Percentiles rank a stretch among this genome's conserved stretches.
Evolutionary conservation across 2,113 vertebrate species (phyloP).

Genomic region (rat (Rattus norvegicus)): DNA sequence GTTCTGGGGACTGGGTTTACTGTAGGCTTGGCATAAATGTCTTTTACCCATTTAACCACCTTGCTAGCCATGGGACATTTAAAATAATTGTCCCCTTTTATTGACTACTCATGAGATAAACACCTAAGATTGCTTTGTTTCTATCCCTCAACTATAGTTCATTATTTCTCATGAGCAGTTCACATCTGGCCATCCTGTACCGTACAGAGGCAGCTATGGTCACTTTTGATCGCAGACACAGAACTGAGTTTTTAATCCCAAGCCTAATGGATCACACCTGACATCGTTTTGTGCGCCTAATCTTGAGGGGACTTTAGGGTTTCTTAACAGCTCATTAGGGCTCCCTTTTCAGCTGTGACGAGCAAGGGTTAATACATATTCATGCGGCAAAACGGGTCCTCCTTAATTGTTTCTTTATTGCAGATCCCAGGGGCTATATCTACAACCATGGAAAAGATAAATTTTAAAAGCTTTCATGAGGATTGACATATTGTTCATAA

Average conservation of each 20-base stretch:
- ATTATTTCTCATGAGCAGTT: neutral
- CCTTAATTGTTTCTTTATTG: constrained; percentile 51
- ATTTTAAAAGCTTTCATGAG: constrained; percentile 62
- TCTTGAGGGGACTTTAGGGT: constrained; percentile 53
- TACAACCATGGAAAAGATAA: constrained; percentile 42
- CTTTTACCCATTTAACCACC: neutral
- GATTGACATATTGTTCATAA: constrained; percentile 62
- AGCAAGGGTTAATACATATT: constrained; percentile 59
- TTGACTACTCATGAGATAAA: constrained; percentile 50
- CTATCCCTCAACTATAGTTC: neutral
- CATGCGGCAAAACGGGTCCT: constrained; percentile 38
- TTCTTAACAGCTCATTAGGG: constrained; percentile 35
- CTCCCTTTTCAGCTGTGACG: neutral
- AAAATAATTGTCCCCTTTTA: constrained; percentile 34
- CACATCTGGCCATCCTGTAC: neutral
- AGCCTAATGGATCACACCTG: constrained; percentile 46
- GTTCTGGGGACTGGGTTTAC: neutral
- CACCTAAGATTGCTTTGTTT: neutral
- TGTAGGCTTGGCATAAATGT: neutral
- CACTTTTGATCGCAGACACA: constrained; percentile 14
- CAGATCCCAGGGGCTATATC: constrained; percentile 18
- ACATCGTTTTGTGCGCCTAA: neutral
- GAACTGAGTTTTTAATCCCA: constrained; percentile 40
- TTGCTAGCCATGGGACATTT: neutral
- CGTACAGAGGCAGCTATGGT: neutral